phyloP scores from a whole-genome alignment of 2,797 vertebrate species.

The Sebastes iracundus region DNA sequence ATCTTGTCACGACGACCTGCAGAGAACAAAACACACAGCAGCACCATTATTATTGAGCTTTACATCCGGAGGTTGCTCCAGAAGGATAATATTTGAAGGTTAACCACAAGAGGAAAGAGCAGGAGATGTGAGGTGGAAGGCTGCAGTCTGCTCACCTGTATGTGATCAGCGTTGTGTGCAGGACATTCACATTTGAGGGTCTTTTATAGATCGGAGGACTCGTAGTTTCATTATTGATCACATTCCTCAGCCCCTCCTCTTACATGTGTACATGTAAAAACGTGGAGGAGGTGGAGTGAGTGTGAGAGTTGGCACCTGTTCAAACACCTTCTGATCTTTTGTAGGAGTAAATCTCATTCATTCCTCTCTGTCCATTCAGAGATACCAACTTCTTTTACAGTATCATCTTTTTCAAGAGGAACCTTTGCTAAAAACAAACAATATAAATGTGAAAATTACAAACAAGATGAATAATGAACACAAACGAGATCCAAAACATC shows the following conservation, averaged over 20 bases:
- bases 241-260: slow-evolving; percentile 9
- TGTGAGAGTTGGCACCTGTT: slow-evolving; percentile 66
- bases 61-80: neutral
- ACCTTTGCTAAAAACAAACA: neutral
- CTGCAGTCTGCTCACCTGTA: slow-evolving; percentile 42
- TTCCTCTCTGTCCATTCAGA: neutral
- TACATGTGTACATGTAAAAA: neutral
- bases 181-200: neutral
- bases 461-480: neutral
- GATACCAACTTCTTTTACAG: neutral
- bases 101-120: neutral
- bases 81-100: neutral
- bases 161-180: slow-evolving; percentile 3
- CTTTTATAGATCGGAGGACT: slow-evolving; percentile 43
- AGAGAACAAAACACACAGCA: slow-evolving; percentile 7
- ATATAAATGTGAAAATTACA: neutral
- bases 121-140: neutral
- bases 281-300: neutral
- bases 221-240: neutral
- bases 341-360: neutral
- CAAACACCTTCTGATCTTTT: slow-evolving; percentile 14
- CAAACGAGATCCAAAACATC: neutral
- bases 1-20: slow-evolving; percentile 60
- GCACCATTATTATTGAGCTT: neutral
- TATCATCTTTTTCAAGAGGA: neutral